Evolutionary conservation across 1,140 invertebrate species (phyloP), one percentile per base, ranked within the genome.

Genomic region (Limonius californicus): DNA sequence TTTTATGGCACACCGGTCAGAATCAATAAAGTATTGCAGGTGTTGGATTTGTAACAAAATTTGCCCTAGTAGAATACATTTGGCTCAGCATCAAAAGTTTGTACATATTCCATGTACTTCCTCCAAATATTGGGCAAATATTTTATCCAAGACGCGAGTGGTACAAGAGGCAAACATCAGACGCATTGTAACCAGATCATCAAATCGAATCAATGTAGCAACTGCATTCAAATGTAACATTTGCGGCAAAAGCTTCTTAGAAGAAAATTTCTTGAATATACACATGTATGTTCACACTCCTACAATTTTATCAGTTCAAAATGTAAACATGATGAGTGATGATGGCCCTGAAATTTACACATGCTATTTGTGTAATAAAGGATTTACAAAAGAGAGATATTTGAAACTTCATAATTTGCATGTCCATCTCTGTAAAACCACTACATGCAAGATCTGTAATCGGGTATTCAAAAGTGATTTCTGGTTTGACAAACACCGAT

Each of bases 311-410:
- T n/a, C n/a, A n/a, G n/a, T n/a, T n/a, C n/a, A n/a, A n/a, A n/a
- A n/a, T n/a, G n/a, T 35, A 35, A n/a, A n/a, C n/a, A n/a, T n/a
- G n/a, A n/a, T 14, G 9, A 8, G 2, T 18, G 20, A 50, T 6
- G 20, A 50, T 12, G 9, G 20, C 45, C 9, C 16, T 2, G 45
- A 50, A 8, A 14, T 50, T 21, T 50, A 4, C 14, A 50, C 9
- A 50, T 50, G 45, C 19, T 50, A 50, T 21, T 50, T 50, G n/a
- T 50, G 45, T 50, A 14, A 50, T 8, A 50, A 50, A 21, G n/a
- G 7, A 11, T 50, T 50, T 21, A 15, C 45, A 18, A 50, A 18
- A 50, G 45, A 50, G 19, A 3, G 45, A 50, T 50, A 50, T 50
- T 18, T 50, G 2, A 50, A 50, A 21, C 45, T 50, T 18, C 45